A percentile compares a stretch with the other conserved stretches of the same genome.
Conservation (phyloP, 2,113 vertebrate species). For the Chamaetylas fuelleborni region DNA sequence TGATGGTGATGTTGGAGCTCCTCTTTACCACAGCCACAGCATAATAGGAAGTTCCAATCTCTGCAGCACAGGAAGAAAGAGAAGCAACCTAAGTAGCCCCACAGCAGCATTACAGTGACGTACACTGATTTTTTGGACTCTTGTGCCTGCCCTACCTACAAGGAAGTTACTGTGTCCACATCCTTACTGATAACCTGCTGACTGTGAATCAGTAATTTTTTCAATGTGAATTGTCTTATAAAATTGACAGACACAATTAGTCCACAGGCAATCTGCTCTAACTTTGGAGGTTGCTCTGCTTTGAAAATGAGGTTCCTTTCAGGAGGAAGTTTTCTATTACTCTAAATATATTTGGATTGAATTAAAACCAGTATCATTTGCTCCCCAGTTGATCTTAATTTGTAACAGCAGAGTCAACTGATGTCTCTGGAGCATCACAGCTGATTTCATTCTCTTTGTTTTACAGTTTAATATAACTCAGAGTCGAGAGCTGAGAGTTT, state of each 20-base stretch:
- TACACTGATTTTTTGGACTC: not conserved
- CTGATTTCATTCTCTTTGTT: not conserved
- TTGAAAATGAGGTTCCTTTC: not conserved
- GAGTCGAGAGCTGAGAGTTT: not conserved
- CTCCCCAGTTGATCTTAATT: not conserved
- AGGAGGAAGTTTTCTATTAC: not conserved
- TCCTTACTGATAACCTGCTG: not conserved
- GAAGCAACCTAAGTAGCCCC: not conserved
- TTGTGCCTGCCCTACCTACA: not conserved
- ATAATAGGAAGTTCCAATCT: slow-evolving; percentile 80
- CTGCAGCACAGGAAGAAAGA: not conserved
- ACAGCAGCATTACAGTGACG: not conserved
- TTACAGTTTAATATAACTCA: not conserved
- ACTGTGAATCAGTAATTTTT: not conserved
- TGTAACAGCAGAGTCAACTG: not conserved
- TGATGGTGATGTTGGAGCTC: slow-evolving; percentile 77
- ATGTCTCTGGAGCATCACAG: not conserved
- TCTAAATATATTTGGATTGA: not conserved
- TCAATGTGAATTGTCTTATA: not conserved
- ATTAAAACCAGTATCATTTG: not conserved
- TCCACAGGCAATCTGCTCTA: not conserved
- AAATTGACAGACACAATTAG: not conserved
- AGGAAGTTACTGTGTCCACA: not conserved
- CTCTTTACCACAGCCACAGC: slow-evolving; percentile 88
- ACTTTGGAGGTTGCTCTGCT: not conserved